Percentiles rank a stretch among this genome's conserved stretches.
phyloP scores from a whole-genome alignment of 2,888 invertebrate species.

The Pollenia angustigena region DNA sequence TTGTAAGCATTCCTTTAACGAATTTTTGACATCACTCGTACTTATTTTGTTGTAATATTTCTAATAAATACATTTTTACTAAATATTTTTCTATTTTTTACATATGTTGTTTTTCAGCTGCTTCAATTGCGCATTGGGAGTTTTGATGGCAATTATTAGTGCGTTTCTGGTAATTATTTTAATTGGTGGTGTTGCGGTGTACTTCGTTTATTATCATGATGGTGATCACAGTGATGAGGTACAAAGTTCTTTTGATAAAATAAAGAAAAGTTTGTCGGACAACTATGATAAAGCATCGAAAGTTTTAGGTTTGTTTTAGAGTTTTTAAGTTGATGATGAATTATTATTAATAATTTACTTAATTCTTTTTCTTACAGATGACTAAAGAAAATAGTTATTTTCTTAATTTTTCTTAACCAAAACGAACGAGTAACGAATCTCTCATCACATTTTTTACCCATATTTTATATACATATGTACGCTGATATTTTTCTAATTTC shows the following conservation, averaged over 20 bases:
- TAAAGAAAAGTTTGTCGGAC: conserved; percentile 75
- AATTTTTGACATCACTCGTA: no score
- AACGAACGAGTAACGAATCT: conserved; percentile 32
- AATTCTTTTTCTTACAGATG: conserved; percentile 23
- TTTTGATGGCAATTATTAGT: conserved; percentile 80
- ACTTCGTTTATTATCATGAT: conserved; percentile 78
- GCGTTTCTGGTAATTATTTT: conserved; percentile 79
- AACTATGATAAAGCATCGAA: conserved; percentile 60
- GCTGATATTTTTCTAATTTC: no score
- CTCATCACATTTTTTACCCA: conserved; percentile 24
- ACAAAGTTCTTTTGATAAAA: conserved; percentile 74
- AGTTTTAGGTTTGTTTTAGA: conserved; percentile 30
- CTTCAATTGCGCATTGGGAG: conserved; percentile 80
- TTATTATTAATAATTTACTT: not conserved
- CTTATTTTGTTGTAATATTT: not conserved
- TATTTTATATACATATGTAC: not conserved
- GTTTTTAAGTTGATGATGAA: not conserved
- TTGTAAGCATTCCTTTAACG: no score
- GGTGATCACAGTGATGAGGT: conserved; percentile 74
- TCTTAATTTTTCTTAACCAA: not conserved
- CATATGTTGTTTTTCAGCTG: conserved; percentile 76
- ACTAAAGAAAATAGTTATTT: not conserved
- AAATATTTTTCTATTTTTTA: not conserved
- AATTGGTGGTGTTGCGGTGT: conserved; percentile 78
- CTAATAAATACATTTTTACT: conserved; percentile 15